Base-by-base conservation (phyloP, 2,888 invertebrate genomes). In the Pyralis farinalis region DNA sequence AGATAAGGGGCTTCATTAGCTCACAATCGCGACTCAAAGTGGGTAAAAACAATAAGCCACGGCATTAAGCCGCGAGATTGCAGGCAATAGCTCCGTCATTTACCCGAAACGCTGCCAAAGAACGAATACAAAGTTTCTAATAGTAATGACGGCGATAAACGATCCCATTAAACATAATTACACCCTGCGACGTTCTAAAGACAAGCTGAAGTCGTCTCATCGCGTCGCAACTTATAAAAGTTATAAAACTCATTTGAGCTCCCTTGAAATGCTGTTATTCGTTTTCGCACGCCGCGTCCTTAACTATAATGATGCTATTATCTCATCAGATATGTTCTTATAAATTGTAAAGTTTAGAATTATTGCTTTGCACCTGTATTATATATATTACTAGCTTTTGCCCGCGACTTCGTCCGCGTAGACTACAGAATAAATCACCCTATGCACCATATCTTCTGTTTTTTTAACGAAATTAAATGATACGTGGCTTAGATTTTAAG, bases 151-250 rank as follows among this genome's bases (percentile, higher is more conserved):
- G 43, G 53, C 71, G 67, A 74, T 80, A 74, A 82, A 75, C 79
- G 77, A 50, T 58, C 39, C 59, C 73, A 75, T 82, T 78, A 79
- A 73, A 71, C 68, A 74, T 79, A 75, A 80, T 80, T 72, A 80
- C 75, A 54, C 43, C 53, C 52, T 53, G 51, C 34, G 53, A 56
- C 53, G 56, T 57, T 51, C 61, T 51, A 55, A 64, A 68, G 68
- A 65, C 61, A 60, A 56, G 52, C 55, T 44, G 52, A 61, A 16
- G 55, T 53, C 54, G 55, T n/a, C 16, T 55, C 50, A 54, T 49
- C 46, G 48, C 46, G 59, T 52, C 54, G 53, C 56, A 67, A 66
- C 64, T 71, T 70, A 58, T 63, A 69, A 65, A 77, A 78, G 70
- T 79, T 75, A 65, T 66, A 62, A 70, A 79, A 79, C 71, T 75